Evolutionary conservation across 2,113 vertebrate species (phyloP).

Genomic region (Petrocephalus microphthalmus): DNA sequence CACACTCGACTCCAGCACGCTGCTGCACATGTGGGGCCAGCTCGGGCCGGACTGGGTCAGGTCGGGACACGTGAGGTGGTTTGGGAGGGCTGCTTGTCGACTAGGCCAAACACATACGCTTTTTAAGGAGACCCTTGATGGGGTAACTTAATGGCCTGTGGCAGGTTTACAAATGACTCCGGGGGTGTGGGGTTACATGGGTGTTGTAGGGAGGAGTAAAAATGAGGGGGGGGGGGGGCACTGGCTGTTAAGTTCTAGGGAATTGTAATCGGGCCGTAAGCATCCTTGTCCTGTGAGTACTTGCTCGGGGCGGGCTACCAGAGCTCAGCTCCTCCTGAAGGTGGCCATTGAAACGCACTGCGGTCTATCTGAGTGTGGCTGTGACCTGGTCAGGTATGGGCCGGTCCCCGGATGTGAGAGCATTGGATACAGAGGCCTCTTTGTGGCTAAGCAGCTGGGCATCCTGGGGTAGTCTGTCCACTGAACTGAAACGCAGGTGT

Average conservation of each 20-base stretch:
- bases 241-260: not conserved
- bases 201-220: not conserved
- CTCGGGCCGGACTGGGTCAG: not conserved
- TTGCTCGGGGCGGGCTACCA: not conserved
- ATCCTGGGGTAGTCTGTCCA: not conserved
- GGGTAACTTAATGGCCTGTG: not conserved
- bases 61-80: not conserved
- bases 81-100: not conserved
- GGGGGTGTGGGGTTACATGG: not conserved
- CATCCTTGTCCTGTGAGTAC: not conserved
- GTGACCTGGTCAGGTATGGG: not conserved
- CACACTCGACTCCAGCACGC: no score
- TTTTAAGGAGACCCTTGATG: not conserved
- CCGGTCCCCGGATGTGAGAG: not conserved
- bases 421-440: not conserved
- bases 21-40: not conserved
- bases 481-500: not conserved
- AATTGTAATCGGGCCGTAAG: not conserved
- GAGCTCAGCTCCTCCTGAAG: not conserved
- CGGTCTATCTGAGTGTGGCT: not conserved
- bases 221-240: not conserved
- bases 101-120: not conserved
- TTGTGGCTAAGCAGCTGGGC: slow-evolving; percentile 19
- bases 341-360: not conserved
- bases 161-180: not conserved